Base-by-base conservation (phyloP, 2,113 vertebrate genomes). In the Perognathus longimembris region DNA sequence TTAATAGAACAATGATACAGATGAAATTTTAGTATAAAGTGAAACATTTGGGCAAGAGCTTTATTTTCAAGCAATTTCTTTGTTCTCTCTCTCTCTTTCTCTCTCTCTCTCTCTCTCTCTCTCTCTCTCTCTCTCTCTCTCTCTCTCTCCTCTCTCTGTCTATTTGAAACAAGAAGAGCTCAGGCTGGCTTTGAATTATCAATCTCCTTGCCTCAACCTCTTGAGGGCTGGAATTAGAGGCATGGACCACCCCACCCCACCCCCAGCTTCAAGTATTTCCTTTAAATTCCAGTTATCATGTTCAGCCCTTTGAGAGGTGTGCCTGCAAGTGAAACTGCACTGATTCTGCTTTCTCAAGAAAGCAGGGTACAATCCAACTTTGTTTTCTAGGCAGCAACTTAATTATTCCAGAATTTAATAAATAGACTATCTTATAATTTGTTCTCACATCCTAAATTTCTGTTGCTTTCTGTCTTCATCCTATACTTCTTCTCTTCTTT, bases 381-480 rank as follows among this genome's bases (percentile, higher is more conserved):
- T 83, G 63, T 77, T 88, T 54, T 91, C 75, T 26, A 59, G 59
- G 63, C 22, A 69, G 45, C 36, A 57, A 69, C 73, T 15, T n/a
- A 77, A 50, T 59, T 70, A 42, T 54, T 70, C 21, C 50, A 57
- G 34, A 54, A 40, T 66, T 78, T 74, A 78, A 78, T 30, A 88
- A 73, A 30, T 15, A 38, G 82, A 32, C 63, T 22, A 3, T 77
- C 34, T 6, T 7, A 40, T 38, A 1, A 12, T 34, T 54, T 45
- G 9, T 76, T 90, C 26, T 61, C 21, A 38, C 40, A 71, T 14
- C 7, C 71, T 22, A 79, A 45, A 80, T 11, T 57, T 36, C 15
- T 80, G 6, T 32, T 73, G 63, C 50, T 81, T 32, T 73, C 85
- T 76, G 21, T 73, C 92, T 86, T n/a, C n/a, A 34, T 45, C 90